phyloP scores from a whole-genome alignment of 2,797 vertebrate genomes.

The Oryzias dopingdopingensis region DNA sequence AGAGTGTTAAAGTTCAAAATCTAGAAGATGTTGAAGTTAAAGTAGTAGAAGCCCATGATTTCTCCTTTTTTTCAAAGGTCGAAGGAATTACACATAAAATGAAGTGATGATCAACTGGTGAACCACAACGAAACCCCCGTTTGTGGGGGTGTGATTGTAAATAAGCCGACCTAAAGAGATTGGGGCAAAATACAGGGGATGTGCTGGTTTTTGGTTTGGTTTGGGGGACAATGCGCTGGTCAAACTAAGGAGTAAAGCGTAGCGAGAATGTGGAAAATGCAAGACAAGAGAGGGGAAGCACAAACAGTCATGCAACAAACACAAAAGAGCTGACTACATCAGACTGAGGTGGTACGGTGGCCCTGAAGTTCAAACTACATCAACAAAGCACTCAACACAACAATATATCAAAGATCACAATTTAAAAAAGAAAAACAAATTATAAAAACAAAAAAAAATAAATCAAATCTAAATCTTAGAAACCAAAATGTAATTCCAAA shows the following conservation, averaged over 20 bases:
- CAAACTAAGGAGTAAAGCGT: conserved; percentile 23
- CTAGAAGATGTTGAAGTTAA: conserved; percentile 33
- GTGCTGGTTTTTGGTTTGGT: conserved; percentile 31
- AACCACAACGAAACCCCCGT: conserved; percentile 48
- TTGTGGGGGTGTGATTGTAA: conserved; percentile 45
- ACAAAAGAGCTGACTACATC: conserved; percentile 35
- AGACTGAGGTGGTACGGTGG: conserved; percentile 13
- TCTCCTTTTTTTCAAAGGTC: conserved; percentile 15
- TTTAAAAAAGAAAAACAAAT: neutral
- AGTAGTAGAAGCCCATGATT: conserved; percentile 43
- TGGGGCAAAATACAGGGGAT: conserved; percentile 25
- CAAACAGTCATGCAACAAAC: conserved; percentile 35
- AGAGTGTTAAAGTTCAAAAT: conserved; percentile 43
- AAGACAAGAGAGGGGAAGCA: conserved; percentile 16
- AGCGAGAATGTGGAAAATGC: conserved; percentile 18
- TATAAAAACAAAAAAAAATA: no score
- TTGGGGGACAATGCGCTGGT: conserved; percentile 25
- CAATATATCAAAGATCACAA: conserved; percentile 18
- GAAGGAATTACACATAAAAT: conserved; percentile 35
- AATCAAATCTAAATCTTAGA: no score
- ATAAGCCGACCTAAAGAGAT: conserved; percentile 41
- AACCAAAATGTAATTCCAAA: no score
- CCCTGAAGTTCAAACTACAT: conserved; percentile 28
- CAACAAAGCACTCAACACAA: neutral
- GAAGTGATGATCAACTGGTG: conserved; percentile 39